Conservation (phyloP, 2,888 invertebrate species). For the Macaria notata region DNA sequence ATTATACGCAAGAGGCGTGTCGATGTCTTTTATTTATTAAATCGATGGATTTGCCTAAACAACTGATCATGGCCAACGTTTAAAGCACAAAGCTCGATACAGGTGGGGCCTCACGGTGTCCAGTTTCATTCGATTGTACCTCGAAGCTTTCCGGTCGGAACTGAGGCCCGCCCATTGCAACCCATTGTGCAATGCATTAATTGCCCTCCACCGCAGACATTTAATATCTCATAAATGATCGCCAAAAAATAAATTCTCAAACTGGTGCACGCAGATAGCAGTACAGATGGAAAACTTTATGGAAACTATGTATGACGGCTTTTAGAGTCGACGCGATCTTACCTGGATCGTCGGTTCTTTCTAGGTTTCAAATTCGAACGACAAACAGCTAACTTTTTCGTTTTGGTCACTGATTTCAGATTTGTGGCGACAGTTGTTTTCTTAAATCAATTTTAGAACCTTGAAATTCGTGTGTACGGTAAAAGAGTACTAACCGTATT, state of each 20-base stretch:
- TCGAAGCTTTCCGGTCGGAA: slow-evolving; percentile 80
- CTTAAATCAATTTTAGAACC: no score
- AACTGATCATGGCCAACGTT: neutral
- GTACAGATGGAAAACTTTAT: neutral
- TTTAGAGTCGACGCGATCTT: no score
- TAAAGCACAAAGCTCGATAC: slow-evolving; percentile 41
- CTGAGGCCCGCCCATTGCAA: slow-evolving; percentile 67
- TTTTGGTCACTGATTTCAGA: no score
- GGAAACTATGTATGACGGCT: no score
- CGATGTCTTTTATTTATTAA: no score
- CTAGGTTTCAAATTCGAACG: no score
- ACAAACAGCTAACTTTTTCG: no score
- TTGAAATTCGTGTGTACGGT: no score
- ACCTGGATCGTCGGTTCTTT: no score
- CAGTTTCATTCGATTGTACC: slow-evolving; percentile 63
- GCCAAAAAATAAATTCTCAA: slow-evolving; percentile 60
- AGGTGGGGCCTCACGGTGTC: slow-evolving; percentile 69
- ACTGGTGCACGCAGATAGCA: slow-evolving; percentile 50
- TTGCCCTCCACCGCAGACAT: slow-evolving; percentile 74
- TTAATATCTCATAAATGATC: slow-evolving; percentile 68
- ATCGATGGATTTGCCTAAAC: neutral
- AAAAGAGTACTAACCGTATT: no score
- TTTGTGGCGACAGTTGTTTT: no score
- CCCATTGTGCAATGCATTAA: slow-evolving; percentile 70
- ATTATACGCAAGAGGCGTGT: no score